Evolutionary conservation across 2,888 invertebrate genomes (phyloP).

Genomic region (Drepanosiphum platanoidis): DNA sequence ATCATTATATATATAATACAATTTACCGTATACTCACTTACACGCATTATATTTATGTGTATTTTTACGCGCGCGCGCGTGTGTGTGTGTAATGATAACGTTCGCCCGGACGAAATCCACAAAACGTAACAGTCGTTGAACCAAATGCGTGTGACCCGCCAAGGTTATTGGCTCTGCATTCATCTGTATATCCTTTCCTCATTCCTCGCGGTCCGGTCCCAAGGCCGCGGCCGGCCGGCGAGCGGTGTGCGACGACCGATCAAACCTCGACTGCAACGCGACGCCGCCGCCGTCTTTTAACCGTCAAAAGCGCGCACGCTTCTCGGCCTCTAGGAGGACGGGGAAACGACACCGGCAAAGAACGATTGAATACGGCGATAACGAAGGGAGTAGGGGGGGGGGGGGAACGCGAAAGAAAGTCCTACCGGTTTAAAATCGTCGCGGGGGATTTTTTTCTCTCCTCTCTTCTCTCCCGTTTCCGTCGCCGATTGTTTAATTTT

Average conservation of each 20-base stretch:
- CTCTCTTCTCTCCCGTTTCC: not conserved
- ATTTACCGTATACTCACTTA: not conserved
- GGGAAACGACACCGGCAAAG: not conserved
- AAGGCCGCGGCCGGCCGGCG: conserved; percentile 44
- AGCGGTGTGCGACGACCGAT: too few relatives aligned
- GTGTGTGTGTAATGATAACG: conserved; percentile 18
- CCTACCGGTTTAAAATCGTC: conserved; percentile 44
- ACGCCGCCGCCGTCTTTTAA: not conserved
- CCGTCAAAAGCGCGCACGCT: not conserved
- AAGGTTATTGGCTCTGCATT: conserved; percentile 55
- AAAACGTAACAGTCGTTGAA: conserved; percentile 60
- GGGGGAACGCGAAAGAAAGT: not conserved
- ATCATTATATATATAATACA: conserved; percentile 16
- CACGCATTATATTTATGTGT: too few relatives aligned
- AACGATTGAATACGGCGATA: not conserved
- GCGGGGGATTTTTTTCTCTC: not conserved
- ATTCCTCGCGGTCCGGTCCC: conserved; percentile 38
- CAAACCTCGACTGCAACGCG: not conserved
- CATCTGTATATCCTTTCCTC: conserved; percentile 51
- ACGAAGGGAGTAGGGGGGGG: not conserved
- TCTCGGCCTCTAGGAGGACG: not conserved
- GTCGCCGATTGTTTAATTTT: conserved; percentile 40
- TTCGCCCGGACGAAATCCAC: conserved; percentile 48
- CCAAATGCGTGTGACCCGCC: conserved; percentile 55
- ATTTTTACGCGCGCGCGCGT: too few relatives aligned